Evolutionary conservation across 2,797 vertebrate species (phyloP).

Genomic region (Remorina albescens): DNA sequence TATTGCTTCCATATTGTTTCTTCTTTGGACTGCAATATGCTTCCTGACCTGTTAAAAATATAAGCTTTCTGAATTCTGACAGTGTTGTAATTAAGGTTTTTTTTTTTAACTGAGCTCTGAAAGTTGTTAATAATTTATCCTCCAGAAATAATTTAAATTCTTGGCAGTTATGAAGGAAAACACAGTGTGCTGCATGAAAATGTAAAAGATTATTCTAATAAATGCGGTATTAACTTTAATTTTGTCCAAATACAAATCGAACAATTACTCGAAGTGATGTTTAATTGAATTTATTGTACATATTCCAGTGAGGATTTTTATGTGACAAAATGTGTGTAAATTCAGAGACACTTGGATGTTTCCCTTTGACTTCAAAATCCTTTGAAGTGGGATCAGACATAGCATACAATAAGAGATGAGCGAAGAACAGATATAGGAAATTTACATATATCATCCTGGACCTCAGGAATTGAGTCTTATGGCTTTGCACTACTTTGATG

Average conservation of each 20-base stretch:
- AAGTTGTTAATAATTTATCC: neutral
- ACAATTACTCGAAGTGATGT: neutral
- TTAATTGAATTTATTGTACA: neutral
- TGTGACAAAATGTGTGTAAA: too few relatives aligned
- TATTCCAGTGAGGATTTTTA: neutral
- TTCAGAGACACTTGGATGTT: slow-evolving; percentile 19
- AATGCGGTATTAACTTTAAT: neutral
- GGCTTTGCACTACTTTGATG: slow-evolving; percentile 47
- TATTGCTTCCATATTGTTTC: too few relatives aligned
- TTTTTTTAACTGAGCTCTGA: too few relatives aligned
- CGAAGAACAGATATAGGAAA: slow-evolving; percentile 13
- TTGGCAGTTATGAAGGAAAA: neutral
- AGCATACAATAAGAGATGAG: slow-evolving; percentile 22
- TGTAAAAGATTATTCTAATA: neutral
- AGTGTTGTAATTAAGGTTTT: too few relatives aligned
- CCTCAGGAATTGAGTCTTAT: slow-evolving; percentile 30
- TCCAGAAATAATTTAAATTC: neutral
- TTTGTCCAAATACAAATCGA: neutral
- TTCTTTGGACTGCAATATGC: too few relatives aligned
- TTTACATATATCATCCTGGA: slow-evolving; percentile 29
- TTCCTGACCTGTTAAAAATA: too few relatives aligned
- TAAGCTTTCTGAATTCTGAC: too few relatives aligned
- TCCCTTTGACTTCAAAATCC: neutral
- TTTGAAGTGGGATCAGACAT: slow-evolving; percentile 9
- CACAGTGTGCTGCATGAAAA: neutral